Evolutionary conservation across 2,888 invertebrate genomes (phyloP), one percentile per base, ranked within the genome.

Genomic region (Netelia melanura): DNA sequence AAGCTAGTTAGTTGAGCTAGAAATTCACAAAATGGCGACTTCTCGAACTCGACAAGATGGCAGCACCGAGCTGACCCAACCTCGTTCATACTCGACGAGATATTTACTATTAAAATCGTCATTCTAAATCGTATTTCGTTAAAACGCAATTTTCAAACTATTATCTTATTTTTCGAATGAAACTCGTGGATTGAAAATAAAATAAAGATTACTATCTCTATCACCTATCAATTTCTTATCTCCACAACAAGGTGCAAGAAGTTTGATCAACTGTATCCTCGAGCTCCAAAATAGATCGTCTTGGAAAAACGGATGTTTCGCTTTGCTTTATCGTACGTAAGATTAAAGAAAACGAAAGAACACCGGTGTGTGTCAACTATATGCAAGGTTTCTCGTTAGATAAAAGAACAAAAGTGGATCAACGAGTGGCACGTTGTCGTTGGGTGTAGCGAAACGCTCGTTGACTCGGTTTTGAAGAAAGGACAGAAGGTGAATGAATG

Each of bases 1-100:
- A 97, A 97, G 96, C 96, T 93, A 92, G 95, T 94, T 17, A 17
- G 17, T 17, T 17, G 17, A 30, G 14, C 43, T 17, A 17, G 0
- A 25, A 48, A 6, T 25, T 25, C 25, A 0, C 25, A 25, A 25
- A 25, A 25, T 25, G 25, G 25, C 3, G 25, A 25, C 3, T 25
- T 25, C 25, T 25, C 25, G 25, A 25, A 25, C 25, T 25, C 25
- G 25, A 25, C 25, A 25, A 25, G 25, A 25, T 25, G 25, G 25
- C 25, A 25, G 25, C 25, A 25, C 2, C 25, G 25, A 25, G 25
- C 25, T 25, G 3, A 25, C 25, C 25, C 25, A 25, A 25, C 25
- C 25, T 3, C 25, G 25, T 25, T 25, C 2, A 25, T 25, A 3
- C 25, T 25, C 25, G 25, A 25, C 25, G 3, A 2, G 25, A 25